Conservation (phyloP, 2,888 invertebrate species). For the Hoplodrina ambigua region DNA sequence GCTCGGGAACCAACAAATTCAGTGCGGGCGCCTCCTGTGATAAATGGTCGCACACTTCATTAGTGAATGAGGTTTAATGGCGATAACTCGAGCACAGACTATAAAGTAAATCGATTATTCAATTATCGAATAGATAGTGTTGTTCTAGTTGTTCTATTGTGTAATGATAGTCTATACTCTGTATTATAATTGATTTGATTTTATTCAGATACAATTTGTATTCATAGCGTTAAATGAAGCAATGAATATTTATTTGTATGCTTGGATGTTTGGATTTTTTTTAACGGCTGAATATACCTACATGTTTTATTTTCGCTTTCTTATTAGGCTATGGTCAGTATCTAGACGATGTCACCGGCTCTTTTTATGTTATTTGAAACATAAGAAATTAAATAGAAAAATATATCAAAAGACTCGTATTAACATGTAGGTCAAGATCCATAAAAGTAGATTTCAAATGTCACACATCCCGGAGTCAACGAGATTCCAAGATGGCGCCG, state of each 20-base stretch:
- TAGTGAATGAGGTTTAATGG: conserved; percentile 59
- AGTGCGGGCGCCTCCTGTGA: conserved; percentile 42
- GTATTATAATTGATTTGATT: too few relatives aligned
- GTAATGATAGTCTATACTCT: conserved; percentile 2
- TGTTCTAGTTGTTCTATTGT: conserved; percentile 22
- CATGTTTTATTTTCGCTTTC: too few relatives aligned
- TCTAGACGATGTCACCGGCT: too few relatives aligned
- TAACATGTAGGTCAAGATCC: conserved; percentile 64
- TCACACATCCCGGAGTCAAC: conserved; percentile 66
- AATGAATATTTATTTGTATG: too few relatives aligned
- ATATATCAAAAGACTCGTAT: background rate
- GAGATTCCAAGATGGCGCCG: conserved; percentile 69
- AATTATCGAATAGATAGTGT: conserved; percentile 49
- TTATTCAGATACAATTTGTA: too few relatives aligned
- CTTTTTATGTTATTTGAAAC: too few relatives aligned
- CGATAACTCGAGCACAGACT: conserved; percentile 42
- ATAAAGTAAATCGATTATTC: conserved; percentile 46
- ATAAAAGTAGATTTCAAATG: conserved; percentile 63
- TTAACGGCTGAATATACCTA: too few relatives aligned
- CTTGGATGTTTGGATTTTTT: too few relatives aligned
- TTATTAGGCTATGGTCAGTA: too few relatives aligned
- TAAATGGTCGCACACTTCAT: conserved; percentile 61
- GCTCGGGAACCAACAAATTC: conserved; percentile 52
- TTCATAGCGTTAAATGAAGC: too few relatives aligned
- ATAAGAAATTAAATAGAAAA: too few relatives aligned